Evolutionary conservation across 2,888 invertebrate species (phyloP), one percentile per base, ranked within the genome.

Genomic region (Yponomeuta cagnagella): DNA sequence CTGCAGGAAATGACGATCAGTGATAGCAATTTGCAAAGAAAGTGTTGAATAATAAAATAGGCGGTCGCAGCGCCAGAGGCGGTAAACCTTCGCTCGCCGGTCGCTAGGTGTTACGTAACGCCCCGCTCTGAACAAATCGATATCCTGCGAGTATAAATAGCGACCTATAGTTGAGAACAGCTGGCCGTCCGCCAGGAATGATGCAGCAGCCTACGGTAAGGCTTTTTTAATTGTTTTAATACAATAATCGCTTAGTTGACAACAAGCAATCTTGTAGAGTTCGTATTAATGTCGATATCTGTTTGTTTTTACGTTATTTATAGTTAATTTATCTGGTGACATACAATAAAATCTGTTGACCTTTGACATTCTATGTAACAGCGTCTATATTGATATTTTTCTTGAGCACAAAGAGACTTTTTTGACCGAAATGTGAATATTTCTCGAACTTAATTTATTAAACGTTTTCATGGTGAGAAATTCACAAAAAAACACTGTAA

Each of bases 121-220:
- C 52, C 37, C 87, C 74, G 85, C 86, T 83, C 87, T 88, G 87
- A 88, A 78, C 77, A 86, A 90, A 91, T 92, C 91, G 84, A 92
- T 92, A 91, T 80, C 83, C 83, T 82, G 84, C 84, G 84, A 84
- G 88, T 63, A 63, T 89, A 89, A 88, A 91, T 90, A 92, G 88
- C 85, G 80, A 77, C 80, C 84, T 78, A 82, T 80, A 82, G 80
- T 87, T 84, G 85, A 82, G 82, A 90, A 88, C 90, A 92, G 90
- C 91, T 92, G 91, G 90, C 90, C 78, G 77, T 71, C 72, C 74
- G 89, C 85, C 72, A 74, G 89, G 84, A 78, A 80, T 74, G 78
- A 89, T 92, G 91, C 90, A 90, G 85, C 84, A 90, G 85, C 84
- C 91, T 79, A 80, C 86, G 89, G 90, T 91, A 78, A 88, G 89